A percentile compares a stretch with the other conserved stretches of the same genome.
phyloP scores from a whole-genome alignment of 2,888 invertebrate species.

The Campaea margaritaria region DNA sequence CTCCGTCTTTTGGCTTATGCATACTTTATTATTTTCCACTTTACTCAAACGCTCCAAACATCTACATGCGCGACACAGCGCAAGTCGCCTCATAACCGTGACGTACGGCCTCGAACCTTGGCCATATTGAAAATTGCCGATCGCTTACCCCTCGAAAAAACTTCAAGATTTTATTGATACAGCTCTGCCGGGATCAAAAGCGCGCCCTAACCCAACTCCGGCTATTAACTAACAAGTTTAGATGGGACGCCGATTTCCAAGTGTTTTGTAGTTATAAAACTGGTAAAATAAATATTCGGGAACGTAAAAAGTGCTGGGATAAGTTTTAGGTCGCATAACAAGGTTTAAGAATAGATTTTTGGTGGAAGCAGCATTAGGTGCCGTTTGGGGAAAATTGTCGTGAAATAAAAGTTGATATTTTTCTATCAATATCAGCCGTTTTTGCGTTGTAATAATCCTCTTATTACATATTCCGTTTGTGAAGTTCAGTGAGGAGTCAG shows the following conservation, averaged over 20 bases:
- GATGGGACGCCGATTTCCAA: constrained; percentile 32
- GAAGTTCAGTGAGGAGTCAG: too few species aligned
- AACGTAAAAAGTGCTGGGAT: constrained; percentile 14
- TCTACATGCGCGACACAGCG: not conserved
- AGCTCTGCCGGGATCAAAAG: constrained; percentile 37
- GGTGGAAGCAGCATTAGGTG: not conserved
- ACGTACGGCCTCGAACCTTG: constrained; percentile 1
- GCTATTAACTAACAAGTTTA: constrained; percentile 35
- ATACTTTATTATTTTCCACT: not conserved
- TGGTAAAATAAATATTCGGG: constrained; percentile 18
- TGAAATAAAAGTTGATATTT: not conserved
- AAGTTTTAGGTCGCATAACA: constrained; percentile 19
- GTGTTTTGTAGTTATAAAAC: constrained; percentile 21
- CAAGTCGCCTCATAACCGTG: constrained; percentile 14
- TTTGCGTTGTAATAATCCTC: too few species aligned
- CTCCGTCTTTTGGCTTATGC: too few species aligned
- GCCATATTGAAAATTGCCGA: constrained; percentile 29
- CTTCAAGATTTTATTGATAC: constrained; percentile 45
- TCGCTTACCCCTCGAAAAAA: constrained; percentile 35
- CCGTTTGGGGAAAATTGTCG: not conserved
- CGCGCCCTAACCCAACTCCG: constrained; percentile 12
- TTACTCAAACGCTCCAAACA: not conserved
- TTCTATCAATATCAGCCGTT: too few species aligned
- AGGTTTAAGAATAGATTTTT: constrained; percentile 14
- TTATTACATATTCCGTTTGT: too few species aligned